Conservation (phyloP, 2,797 vertebrate species). For the Sebastes kiyomatsui region DNA sequence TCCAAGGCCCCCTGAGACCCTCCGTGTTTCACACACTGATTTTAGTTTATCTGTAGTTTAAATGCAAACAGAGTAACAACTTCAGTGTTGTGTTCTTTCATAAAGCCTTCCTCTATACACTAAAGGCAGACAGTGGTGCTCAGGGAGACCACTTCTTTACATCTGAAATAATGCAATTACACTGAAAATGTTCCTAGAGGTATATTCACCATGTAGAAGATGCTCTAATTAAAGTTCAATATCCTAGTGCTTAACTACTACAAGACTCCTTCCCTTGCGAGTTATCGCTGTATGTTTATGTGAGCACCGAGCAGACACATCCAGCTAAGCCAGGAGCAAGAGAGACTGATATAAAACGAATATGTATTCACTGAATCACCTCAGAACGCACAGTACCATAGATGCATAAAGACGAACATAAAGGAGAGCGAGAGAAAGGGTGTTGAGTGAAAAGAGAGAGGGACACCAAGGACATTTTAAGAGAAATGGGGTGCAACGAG, state of each 20-base stretch:
- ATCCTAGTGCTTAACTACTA: neutral
- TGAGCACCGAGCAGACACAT: neutral
- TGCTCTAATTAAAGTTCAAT: neutral
- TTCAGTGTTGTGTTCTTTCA: neutral
- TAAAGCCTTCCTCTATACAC: neutral
- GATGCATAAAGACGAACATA: slow-evolving; percentile 13
- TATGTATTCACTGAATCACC: slow-evolving; percentile 36
- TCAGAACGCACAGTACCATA: neutral
- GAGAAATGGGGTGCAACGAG: slow-evolving; percentile 67
- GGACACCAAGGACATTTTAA: slow-evolving; percentile 63
- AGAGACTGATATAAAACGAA: slow-evolving; percentile 33
- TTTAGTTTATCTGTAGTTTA: neutral
- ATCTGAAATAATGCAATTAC: neutral
- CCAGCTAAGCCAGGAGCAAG: slow-evolving; percentile 4
- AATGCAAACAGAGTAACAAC: neutral
- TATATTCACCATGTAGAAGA: neutral
- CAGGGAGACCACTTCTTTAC: neutral
- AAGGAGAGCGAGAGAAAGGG: slow-evolving; percentile 24
- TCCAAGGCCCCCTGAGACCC: neutral
- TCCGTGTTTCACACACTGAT: neutral
- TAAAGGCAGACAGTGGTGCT: neutral
- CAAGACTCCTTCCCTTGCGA: neutral
- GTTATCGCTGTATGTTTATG: slow-evolving; percentile 3
- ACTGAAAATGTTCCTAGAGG: neutral
- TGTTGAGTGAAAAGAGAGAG: slow-evolving; percentile 21